Evolutionary conservation across 2,797 vertebrate species (phyloP), one percentile per base, ranked within the genome.

Genomic region (Sparidentex hasta): DNA sequence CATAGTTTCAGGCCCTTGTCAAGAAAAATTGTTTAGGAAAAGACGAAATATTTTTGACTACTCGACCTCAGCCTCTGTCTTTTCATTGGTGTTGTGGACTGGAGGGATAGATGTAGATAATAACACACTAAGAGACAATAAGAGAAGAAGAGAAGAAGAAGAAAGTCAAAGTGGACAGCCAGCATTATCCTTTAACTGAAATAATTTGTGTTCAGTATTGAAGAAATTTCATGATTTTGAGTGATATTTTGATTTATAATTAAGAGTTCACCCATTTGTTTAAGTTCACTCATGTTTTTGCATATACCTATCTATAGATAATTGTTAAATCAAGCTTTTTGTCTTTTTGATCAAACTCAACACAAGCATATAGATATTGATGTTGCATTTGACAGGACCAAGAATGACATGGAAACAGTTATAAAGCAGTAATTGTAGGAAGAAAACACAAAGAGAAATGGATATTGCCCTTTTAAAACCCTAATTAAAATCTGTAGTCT

Each of bases 171-270:
- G 20, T 21, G 20, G 25, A 57, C 3, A 1, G 27, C 41, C 23
- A 76, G 67, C 63, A 3, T 69, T 73, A 41, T 80, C 69, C 58
- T 65, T 72, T 55, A 55, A 20, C 47, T 48, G 44, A 66, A 71
- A n/a, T 71, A 0, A 4, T 47, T 54, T 72, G 64, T 58, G 46
- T 61, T 78, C 17, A 57, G 25, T 13, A 50, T 25, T 69, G 1
- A 69, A 67, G 12, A 56, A 18, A 29, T 2, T 56, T 33, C 20
- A 48, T 51, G 17, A 65, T 74, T 71, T 74, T 43, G 43, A 7
- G 29, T 27, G 51, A 29, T 50, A 29, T 33, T 33, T 33, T 7
- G 29, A 33, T 33, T 33, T 33, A 33, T 33, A 7, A 33, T 33
- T 33, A 6, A 33, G 29, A 33, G 29, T 33, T 56, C n/a, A 54